These are phyloP conservation scores for Ylistrum balloti DNA, from an alignment of 1,140 invertebrate species.

Conservation along the genomic window DNA sequence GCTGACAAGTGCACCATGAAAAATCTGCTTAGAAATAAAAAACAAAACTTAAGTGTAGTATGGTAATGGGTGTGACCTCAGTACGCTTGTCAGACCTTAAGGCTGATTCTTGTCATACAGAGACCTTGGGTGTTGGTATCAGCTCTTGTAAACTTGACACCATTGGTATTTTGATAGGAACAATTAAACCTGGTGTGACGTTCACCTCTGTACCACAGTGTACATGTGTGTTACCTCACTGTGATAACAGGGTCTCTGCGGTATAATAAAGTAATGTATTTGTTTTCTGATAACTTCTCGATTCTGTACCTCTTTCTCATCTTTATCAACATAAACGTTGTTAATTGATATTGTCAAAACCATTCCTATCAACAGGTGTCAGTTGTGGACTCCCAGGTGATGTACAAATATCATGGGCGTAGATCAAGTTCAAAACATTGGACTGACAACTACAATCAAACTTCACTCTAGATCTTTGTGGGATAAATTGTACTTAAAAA, in stretches of 20 bases:
- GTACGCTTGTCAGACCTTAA: background rate
- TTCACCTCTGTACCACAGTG: background rate
- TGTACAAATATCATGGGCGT: too few species aligned
- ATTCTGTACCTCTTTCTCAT: background rate
- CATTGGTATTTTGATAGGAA: background rate
- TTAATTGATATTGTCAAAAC: slow-evolving; percentile 10
- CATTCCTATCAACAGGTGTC: slow-evolving; percentile 29
- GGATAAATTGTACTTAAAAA: too few species aligned
- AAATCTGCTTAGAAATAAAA: too few species aligned
- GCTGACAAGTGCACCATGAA: too few species aligned
- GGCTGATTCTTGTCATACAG: background rate
- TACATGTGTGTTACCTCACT: background rate
- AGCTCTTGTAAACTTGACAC: background rate
- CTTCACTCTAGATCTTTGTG: too few species aligned
- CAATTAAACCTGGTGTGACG: slow-evolving; percentile 32
- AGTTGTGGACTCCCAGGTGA: background rate
- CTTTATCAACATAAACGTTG: background rate
- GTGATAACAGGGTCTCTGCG: background rate
- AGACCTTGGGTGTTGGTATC: background rate
- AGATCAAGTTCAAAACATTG: too few species aligned
- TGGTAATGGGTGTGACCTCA: too few species aligned
- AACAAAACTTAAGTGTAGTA: too few species aligned
- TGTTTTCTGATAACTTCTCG: background rate
- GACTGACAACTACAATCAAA: too few species aligned
- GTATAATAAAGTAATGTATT: background rate